Base-by-base conservation (phyloP, 2,888 invertebrate genomes). In the Panorpa germanica region DNA sequence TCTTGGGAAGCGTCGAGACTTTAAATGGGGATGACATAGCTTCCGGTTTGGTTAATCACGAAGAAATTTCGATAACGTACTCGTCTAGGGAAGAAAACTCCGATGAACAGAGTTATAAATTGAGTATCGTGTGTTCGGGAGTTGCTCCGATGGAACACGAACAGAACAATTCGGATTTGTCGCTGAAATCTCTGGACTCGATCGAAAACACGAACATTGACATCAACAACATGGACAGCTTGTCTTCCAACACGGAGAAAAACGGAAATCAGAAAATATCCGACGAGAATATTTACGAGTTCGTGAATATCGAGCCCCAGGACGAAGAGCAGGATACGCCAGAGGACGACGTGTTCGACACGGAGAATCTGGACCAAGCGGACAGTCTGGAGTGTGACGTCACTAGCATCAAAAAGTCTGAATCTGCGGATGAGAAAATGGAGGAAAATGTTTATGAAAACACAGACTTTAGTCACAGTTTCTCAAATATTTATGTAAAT, bases 401-500 rank as follows among this genome's bases (percentile, higher is more conserved):
- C n/a, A n/a, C n/a, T 11, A 10, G n/a, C 24, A 17, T 4, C 8
- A 20, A 22, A 17, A n/a, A n/a, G n/a, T n/a, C n/a, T n/a, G n/a
- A n/a, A n/a, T n/a, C n/a, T n/a, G n/a, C n/a, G n/a, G n/a, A n/a
- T n/a, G n/a, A n/a, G n/a, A n/a, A n/a, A n/a, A n/a, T n/a, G n/a
- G n/a, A n/a, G n/a, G n/a, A n/a, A n/a, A n/a, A n/a, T n/a, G n/a
- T n/a, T n/a, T n/a, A n/a, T n/a, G n/a, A n/a, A n/a, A n/a, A n/a
- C n/a, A n/a, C n/a, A n/a, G n/a, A n/a, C n/a, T n/a, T n/a, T n/a
- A n/a, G n/a, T n/a, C n/a, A n/a, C n/a, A n/a, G n/a, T n/a, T n/a
- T n/a, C n/a, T n/a, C n/a, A n/a, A n/a, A 56, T 28, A 57, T 55
- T 36, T 57, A 57, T 37, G 50, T 57, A 4, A 51, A 55, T 21